phyloP scores from a whole-genome alignment of 1,140 invertebrate genomes.

The Parasteatoda tepidariorum region DNA sequence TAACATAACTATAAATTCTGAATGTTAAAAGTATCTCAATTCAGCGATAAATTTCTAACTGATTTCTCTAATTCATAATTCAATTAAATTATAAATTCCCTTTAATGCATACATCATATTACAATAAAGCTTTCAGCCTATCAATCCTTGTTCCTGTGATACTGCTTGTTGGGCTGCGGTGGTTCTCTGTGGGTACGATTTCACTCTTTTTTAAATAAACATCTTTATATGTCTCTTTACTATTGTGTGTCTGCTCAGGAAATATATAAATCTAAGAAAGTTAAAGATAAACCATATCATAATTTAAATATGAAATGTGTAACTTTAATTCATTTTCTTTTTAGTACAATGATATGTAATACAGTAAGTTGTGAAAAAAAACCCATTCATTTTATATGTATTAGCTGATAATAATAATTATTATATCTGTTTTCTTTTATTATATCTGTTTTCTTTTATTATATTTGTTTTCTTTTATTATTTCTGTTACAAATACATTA shows the following conservation, averaged over 20 bases:
- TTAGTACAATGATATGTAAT: too few species aligned
- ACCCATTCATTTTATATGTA: too few species aligned
- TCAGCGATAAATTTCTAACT: too few species aligned
- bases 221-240: neutral
- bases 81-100: neutral
- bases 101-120: neutral
- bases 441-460: too few species aligned
- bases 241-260: neutral
- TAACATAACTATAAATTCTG: too few species aligned
- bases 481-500: too few species aligned
- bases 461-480: too few species aligned
- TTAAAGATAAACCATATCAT: neutral
- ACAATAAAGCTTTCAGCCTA: neutral
- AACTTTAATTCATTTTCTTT: too few species aligned
- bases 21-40: too few species aligned
- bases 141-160: constrained; percentile 59
- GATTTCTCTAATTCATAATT: neutral
- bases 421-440: too few species aligned
- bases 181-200: constrained; percentile 50
- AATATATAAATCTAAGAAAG: neutral
- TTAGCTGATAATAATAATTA: too few species aligned
- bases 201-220: neutral
- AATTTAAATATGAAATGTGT: neutral
- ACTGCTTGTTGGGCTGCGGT: constrained; percentile 56
- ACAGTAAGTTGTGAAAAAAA: too few species aligned